Evolutionary conservation across 2,113 vertebrate species (phyloP).

Genomic region (Archilochus colubris): DNA sequence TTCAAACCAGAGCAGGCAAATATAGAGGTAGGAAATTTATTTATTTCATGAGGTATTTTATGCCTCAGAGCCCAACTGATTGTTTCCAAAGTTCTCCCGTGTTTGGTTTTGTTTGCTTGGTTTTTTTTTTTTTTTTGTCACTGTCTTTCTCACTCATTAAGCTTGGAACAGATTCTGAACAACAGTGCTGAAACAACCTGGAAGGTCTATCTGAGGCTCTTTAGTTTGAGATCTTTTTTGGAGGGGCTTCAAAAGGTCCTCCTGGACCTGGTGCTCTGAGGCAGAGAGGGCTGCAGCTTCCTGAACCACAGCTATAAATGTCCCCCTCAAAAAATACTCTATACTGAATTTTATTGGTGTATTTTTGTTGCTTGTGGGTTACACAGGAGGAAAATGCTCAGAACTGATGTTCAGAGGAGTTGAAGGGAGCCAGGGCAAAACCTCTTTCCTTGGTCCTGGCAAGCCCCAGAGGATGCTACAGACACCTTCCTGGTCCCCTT

Average conservation of each 20-base stretch:
- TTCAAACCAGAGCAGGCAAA: not conserved
- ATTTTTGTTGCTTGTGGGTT: rapidly evolving
- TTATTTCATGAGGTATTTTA: rapidly evolving
- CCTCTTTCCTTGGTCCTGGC: not conserved
- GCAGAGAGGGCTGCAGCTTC: no score
- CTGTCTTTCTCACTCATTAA: not conserved
- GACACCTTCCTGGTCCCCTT: not conserved
- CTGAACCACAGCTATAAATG: not conserved
- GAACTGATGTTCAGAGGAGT: not conserved
- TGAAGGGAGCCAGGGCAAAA: not conserved
- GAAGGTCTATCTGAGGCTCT: not conserved
- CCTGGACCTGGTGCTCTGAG: rapidly evolving
- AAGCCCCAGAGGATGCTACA: not conserved
- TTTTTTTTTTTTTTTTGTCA: not conserved
- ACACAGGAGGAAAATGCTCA: not conserved
- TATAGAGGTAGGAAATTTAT: not conserved
- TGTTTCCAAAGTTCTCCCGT: not conserved
- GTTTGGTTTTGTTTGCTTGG: not conserved
- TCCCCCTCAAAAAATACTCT: not conserved
- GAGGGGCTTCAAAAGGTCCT: not conserved
- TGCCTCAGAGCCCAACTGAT: not conserved
- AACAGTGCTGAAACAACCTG: not conserved
- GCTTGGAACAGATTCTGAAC: not conserved
- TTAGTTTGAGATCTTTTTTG: not conserved
- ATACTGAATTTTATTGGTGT: not conserved